These are phyloP conservation scores for Hypsibius dujardini DNA, from an alignment of 1,140 invertebrate genomes.

Conservation along the genomic window DNA sequence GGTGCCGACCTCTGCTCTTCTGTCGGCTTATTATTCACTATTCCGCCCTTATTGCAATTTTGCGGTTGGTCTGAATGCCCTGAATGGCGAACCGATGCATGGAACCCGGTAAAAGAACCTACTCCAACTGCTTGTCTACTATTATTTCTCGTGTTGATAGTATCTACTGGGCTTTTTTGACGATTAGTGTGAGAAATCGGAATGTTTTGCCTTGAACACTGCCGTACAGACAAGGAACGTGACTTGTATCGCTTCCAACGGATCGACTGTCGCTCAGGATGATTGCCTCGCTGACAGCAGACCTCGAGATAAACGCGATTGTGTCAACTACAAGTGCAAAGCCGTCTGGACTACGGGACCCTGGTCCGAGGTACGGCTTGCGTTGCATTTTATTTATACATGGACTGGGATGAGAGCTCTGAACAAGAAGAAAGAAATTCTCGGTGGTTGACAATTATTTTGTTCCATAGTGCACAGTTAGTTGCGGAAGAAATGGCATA, in stretches of 20 bases:
- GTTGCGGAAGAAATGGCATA: neutral
- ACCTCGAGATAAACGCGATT: neutral
- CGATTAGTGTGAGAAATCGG: conserved; percentile 5
- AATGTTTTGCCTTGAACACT: neutral
- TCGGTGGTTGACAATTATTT: too few relatives aligned
- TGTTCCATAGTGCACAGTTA: neutral
- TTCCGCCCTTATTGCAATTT: neutral
- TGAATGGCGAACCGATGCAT: neutral
- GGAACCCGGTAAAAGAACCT: neutral
- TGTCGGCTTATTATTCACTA: neutral
- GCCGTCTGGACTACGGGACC: neutral
- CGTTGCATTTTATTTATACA: too few relatives aligned
- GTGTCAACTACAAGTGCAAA: conserved; percentile 6
- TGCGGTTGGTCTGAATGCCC: neutral
- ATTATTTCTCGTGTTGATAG: neutral
- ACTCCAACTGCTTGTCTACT: too few relatives aligned
- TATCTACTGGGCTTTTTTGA: neutral
- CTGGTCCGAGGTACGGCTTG: neutral
- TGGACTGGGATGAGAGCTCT: too few relatives aligned
- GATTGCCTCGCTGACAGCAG: neutral
- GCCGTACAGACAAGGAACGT: neutral
- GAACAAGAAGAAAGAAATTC: too few relatives aligned
- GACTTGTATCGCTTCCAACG: neutral
- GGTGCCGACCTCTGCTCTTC: neutral
- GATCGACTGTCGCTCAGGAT: neutral